phyloP scores from a whole-genome alignment of 2,113 vertebrate species.

The Rhabdomys dilectus region DNA sequence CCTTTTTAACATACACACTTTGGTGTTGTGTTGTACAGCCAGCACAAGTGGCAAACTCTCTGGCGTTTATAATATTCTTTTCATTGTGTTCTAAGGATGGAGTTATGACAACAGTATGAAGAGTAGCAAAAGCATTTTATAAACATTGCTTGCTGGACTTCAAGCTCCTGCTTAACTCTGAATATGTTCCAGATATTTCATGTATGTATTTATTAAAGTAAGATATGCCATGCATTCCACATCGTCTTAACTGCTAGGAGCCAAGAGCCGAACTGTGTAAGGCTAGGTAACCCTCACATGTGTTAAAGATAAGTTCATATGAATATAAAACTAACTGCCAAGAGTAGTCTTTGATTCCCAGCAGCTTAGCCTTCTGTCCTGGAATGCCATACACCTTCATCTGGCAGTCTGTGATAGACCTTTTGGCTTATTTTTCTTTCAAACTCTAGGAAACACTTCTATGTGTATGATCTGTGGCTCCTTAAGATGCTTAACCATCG shows the following conservation, averaged over 20 bases:
- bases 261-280: constrained; percentile 34
- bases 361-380: not conserved
- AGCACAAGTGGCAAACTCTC: not conserved
- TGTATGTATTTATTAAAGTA: constrained; percentile 33
- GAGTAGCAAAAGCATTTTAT: constrained; percentile 4
- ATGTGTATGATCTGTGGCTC: not conserved
- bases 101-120: not conserved
- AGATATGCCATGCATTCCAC: constrained; percentile 53
- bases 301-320: constrained; percentile 52
- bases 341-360: constrained; percentile 7
- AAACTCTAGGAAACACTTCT: not conserved
- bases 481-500: constrained; percentile 10
- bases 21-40: not conserved
- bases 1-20: constrained; percentile 45
- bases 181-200: not conserved
- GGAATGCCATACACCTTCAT: constrained; percentile 8
- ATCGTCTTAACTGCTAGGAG: not conserved
- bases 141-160: not conserved
- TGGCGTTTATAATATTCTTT: constrained; percentile 41
- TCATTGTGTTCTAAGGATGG: not conserved
- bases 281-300: not conserved
- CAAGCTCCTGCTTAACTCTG: constrained; percentile 49
- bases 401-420: constrained; percentile 69
- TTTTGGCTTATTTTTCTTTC: constrained; percentile 50
- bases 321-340: constrained; percentile 37